Base-by-base conservation (phyloP, 2,113 vertebrate genomes). In the Tapirus terrestris region DNA sequence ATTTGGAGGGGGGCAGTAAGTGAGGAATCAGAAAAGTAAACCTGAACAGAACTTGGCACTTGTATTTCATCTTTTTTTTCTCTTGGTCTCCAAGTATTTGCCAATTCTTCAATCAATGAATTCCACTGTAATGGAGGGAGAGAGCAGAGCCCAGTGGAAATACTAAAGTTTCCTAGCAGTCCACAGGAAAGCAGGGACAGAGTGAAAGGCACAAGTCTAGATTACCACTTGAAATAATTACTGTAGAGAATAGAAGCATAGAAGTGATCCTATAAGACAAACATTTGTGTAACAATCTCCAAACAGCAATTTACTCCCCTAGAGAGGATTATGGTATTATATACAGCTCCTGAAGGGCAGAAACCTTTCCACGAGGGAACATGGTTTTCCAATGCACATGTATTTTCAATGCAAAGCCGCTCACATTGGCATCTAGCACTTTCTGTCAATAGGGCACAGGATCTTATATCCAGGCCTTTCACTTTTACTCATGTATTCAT, bases 201-300 rank as follows among this genome's bases (percentile, higher is more conserved):
- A 93, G n/a, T 58, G 85, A 91, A 97, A 79, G 27, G 45, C 2
- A 36, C 53, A 77, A 67, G 73, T 82, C 60, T 94, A 60, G 13
- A 65, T 86, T 96, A 89, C 39, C 58, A 60, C 51, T 95, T 94
- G 72, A 68, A 95, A 60, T 33, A 39, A 60, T 72, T 56, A 43
- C 33, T 81, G 23, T 65, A 58, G 65, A 97, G 61, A 80, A 36
- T 3, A 70, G 51, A 93, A 63, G 14, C 14, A 27, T 25, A 80
- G 86, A 94, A 23, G 48, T 45, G 6, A 2, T 58, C 31, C 82
- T 68, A 80, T 3, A 33, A 94, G 90, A 90, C 31, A 93, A 95
- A 63, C 21, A 86, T 70, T 53, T 75, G 33, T 76, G 45, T 91
- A 86, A 29, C 17, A 72, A 86, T 92, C 84, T 86, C 72, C 27